Evolutionary conservation across 2,113 vertebrate genomes (phyloP).

Genomic region (Poeciliopsis retropinna): DNA sequence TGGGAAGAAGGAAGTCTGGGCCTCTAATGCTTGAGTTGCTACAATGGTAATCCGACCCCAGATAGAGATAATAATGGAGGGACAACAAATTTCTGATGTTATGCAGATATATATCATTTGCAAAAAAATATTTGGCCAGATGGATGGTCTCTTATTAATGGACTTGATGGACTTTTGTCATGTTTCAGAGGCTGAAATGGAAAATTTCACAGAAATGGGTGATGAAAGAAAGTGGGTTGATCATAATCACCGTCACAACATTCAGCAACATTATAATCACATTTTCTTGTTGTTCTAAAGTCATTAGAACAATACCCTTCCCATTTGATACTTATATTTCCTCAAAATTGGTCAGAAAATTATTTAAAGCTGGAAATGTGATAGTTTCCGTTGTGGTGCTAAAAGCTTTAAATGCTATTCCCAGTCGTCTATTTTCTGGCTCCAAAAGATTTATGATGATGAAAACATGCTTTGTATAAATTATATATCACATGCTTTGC

Average conservation of each 20-base stretch:
- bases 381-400: neutral
- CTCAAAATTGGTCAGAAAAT: neutral
- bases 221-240: neutral
- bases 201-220: neutral
- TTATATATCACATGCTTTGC: conserved; percentile 5
- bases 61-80: too few relatives aligned
- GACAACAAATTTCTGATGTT: too few relatives aligned
- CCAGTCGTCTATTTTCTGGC: neutral
- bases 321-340: neutral
- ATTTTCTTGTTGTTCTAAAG: neutral
- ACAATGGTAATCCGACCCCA: too few relatives aligned
- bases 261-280: neutral
- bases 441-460: conserved; percentile 19
- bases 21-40: too few relatives aligned
- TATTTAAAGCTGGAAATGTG: neutral
- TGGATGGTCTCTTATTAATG: neutral
- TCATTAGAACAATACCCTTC: neutral
- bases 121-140: neutral
- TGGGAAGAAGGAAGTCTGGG: too few relatives aligned
- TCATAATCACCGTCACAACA: neutral
- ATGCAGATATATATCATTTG: too few relatives aligned
- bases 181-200: neutral
- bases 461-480: conserved; percentile 18
- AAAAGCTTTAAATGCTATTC: neutral
- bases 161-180: neutral